Percentiles rank a stretch among this genome's conserved stretches.
phyloP scores from a whole-genome alignment of 2,888 invertebrate species.

The Cacoxenus indagator region DNA sequence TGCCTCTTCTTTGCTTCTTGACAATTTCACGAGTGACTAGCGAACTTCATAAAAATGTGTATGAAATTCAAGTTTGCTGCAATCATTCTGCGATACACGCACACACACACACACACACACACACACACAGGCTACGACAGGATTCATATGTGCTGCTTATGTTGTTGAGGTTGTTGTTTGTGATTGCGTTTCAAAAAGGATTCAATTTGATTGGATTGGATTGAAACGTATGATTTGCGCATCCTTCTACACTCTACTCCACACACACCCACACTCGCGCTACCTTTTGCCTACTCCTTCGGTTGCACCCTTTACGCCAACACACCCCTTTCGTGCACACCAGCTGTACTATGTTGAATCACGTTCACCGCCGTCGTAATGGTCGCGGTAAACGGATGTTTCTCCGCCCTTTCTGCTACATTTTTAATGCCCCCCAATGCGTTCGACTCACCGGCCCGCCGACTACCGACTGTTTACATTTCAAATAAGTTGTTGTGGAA shows the following conservation, averaged over 20 bases:
- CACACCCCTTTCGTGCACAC: constrained; percentile 8
- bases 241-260: background rate
- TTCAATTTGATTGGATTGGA: constrained; percentile 65
- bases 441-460: constrained; percentile 10
- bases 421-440: constrained; percentile 59
- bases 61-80: background rate
- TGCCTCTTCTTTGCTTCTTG: background rate
- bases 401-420: constrained; percentile 56
- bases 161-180: background rate
- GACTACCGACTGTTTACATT: constrained; percentile 34
- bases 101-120: background rate
- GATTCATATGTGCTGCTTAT: constrained; percentile 20
- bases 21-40: background rate
- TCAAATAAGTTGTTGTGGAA: constrained; percentile 27
- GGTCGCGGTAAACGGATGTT: constrained; percentile 48
- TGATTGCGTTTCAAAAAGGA: constrained; percentile 44
- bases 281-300: background rate
- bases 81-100: constrained; percentile 44
- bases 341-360: constrained; percentile 43
- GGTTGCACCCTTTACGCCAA: background rate
- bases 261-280: background rate
- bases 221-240: constrained; percentile 55
- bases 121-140: background rate
- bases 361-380: constrained; percentile 44
- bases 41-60: background rate